phyloP scores from a whole-genome alignment of 2,113 vertebrate species.

The Toxotes jaculatrix region DNA sequence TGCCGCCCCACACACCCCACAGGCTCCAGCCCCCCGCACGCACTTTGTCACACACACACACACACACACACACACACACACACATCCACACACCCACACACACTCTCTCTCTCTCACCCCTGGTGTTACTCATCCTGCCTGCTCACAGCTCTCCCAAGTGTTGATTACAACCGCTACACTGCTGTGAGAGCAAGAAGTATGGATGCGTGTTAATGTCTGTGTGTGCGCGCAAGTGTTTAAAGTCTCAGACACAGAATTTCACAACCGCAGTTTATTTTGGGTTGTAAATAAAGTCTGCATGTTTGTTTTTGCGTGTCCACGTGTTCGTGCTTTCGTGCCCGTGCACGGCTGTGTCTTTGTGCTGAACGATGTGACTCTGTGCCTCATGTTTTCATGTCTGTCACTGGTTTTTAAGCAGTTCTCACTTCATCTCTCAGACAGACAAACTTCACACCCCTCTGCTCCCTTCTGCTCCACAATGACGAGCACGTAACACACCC shows the following conservation, averaged over 20 bases:
- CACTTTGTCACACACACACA: too few relatives aligned
- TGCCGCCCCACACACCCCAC: too few relatives aligned
- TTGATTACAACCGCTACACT: conserved; percentile 78
- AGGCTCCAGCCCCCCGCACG: too few relatives aligned
- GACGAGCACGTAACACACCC: conserved; percentile 42
- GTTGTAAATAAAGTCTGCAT: background rate
- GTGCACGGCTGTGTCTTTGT: background rate
- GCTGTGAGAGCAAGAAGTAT: conserved; percentile 17
- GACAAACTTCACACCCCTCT: conserved; percentile 65
- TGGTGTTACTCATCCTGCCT: conserved; percentile 68
- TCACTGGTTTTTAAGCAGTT: conserved; percentile 63
- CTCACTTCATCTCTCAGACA: conserved; percentile 61
- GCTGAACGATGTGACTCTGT: conserved; percentile 5
- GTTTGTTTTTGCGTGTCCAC: background rate
- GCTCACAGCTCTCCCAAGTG: conserved; percentile 72
- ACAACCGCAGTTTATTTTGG: background rate
- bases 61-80: conserved; percentile 21
- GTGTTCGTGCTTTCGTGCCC: background rate
- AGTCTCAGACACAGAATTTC: background rate
- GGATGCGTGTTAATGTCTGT: conserved; percentile 18
- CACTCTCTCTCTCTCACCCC: conserved; percentile 28
- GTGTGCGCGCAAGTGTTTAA: background rate
- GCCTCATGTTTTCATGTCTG: conserved; percentile 36
- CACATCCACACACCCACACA: conserved; percentile 26
- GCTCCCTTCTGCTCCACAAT: conserved; percentile 31